Conservation (phyloP, 1,140 invertebrate species). For the Bombus fervidus region DNA sequence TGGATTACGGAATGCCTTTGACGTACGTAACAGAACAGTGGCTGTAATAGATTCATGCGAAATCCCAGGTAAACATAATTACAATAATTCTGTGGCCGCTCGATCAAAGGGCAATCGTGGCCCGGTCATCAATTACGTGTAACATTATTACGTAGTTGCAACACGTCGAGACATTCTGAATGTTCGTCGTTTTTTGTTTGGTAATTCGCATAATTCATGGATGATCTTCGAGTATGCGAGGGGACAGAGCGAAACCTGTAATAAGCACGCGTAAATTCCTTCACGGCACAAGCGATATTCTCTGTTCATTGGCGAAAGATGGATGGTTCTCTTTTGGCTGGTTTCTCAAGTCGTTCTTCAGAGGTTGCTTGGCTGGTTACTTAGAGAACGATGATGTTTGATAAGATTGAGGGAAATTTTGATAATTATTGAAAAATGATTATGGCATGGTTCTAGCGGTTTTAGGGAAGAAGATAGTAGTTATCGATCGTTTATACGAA, state of each 20-base stretch:
- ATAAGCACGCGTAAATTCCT: conserved; percentile 36
- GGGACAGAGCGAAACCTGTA: not conserved
- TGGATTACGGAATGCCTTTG: conserved; percentile 64
- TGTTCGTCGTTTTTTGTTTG: conserved; percentile 4
- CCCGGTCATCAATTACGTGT: conserved; percentile 36
- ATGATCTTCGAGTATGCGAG: not conserved
- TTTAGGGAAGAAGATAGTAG: too few relatives aligned
- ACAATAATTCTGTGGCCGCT: conserved; percentile 52
- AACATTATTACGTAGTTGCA: conserved; percentile 33
- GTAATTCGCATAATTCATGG: conserved; percentile 19
- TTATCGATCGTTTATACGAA: too few relatives aligned
- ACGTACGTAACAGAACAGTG: conserved; percentile 58
- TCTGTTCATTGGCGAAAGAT: not conserved
- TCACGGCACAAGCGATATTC: not conserved
- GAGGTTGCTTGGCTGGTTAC: too few relatives aligned
- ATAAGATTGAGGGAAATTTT: too few relatives aligned
- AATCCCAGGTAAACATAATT: conserved; percentile 63
- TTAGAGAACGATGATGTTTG: too few relatives aligned
- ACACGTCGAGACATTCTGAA: not conserved
- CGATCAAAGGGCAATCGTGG: conserved; percentile 35
- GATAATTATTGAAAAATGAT: too few relatives aligned
- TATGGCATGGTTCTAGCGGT: too few relatives aligned
- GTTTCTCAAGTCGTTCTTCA: not conserved
- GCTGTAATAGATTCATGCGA: conserved; percentile 57
- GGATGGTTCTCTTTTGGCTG: not conserved